Base-by-base conservation (phyloP, 1,140 invertebrate genomes). In the Tetragnatha versicolor region DNA sequence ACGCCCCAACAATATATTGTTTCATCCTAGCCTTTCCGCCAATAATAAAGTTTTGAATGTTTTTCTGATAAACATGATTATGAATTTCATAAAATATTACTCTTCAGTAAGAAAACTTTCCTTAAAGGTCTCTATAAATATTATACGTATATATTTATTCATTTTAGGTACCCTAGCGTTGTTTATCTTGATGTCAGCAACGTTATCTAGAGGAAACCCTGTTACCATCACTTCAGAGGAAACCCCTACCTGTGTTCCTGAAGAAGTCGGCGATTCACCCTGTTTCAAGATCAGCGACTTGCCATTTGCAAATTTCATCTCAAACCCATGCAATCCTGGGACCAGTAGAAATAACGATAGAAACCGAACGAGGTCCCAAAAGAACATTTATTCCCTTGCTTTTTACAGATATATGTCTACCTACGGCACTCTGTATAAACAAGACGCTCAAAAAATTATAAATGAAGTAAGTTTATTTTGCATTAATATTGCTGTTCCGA, bases 281-380 rank as follows among this genome's bases (percentile, higher is more conserved):
- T n/a, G 29, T 9, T 31, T 58, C 29, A 58, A 31, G 55, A 31
- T 58, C 29, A 58, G 29, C 31, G 55, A 58, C 35, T 58, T 58
- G 29, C 55, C 55, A 33, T 58, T 58, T 33, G 55, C 31, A 14
- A 33, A 14, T 33, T 58, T n/a, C 20, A 58, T 58, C 35, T 14
- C 55, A 58, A 58, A 58, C 22, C 55, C 55, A 33, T 58, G 55
- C 29, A 58, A n/a, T n/a, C 55, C 55, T 58, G 55, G 55, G 17
- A 58, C 55, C 9, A 58, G 27, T 58, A 33, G 55, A 10, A 58
- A 3, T 9, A 35, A n/a, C 5, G 55, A 58, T 20, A 33, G 29
- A 33, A 58, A 14, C 22, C 55, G 55, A 7, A 33, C 55, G 17
- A 58, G 35, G 9, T 14, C 55, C 6, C 55, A 58, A 20, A 27